These are phyloP conservation scores for Gerris lacustris DNA, from an alignment of 2,888 invertebrate genomes.

Conservation along the genomic window DNA sequence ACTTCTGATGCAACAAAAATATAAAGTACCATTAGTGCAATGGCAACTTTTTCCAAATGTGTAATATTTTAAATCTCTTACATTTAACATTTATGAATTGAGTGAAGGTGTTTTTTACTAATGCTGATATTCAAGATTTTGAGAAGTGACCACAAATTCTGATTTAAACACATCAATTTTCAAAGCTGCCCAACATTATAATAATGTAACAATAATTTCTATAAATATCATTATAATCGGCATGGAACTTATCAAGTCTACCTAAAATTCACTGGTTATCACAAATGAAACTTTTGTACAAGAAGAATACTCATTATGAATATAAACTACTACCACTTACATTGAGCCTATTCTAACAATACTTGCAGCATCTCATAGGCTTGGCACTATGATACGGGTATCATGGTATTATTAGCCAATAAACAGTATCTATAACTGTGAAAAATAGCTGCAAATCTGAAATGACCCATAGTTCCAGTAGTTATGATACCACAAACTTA, in stretches of 20 bases:
- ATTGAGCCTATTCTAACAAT: too few relatives aligned
- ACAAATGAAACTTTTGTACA: neutral
- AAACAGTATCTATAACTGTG: too few relatives aligned
- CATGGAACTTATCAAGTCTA: neutral
- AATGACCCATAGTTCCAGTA: too few relatives aligned
- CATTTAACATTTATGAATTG: neutral
- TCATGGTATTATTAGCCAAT: too few relatives aligned
- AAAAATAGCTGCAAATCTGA: too few relatives aligned
- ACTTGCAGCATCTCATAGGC: too few relatives aligned
- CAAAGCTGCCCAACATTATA: neutral
- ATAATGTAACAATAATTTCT: neutral
- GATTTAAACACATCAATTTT: neutral
- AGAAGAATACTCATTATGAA: neutral
- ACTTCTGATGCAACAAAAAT: neutral
- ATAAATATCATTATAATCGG: neutral
- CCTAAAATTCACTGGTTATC: constrained; percentile 3
- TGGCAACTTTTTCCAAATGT: neutral
- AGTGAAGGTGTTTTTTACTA: neutral
- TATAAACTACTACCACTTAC: neutral
- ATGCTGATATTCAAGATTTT: neutral
- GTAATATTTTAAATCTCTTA: neutral
- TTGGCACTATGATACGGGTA: too few relatives aligned
- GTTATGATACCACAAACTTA: too few relatives aligned
- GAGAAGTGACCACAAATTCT: neutral
- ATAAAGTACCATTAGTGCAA: neutral